These are phyloP conservation scores for Astreopora myriophthalma DNA, from an alignment of 64 coral and sea anemone genomes.

Conservation along the genomic window DNA sequence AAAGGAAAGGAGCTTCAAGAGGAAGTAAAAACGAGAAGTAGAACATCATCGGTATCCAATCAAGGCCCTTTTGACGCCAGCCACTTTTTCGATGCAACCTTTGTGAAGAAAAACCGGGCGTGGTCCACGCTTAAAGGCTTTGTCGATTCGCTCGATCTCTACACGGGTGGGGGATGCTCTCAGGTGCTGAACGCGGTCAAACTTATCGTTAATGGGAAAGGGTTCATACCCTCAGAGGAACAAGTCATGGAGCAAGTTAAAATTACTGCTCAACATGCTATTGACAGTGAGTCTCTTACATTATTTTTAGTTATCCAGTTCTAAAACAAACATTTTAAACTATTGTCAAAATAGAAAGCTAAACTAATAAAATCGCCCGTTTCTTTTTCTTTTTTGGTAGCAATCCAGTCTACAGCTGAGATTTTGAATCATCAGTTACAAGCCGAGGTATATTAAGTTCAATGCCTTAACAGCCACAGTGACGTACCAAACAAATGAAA, in stretches of 20 bases:
- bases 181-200: not conserved
- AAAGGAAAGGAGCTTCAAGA: not conserved
- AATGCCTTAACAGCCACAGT: too few species aligned
- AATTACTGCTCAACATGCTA: conserved; percentile 29
- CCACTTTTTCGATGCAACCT: not conserved
- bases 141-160: not conserved
- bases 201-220: not conserved
- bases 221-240: not conserved
- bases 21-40: too few species aligned
- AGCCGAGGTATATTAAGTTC: not conserved
- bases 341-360: not conserved
- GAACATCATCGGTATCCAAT: not conserved
- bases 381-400: not conserved
- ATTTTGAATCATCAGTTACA: not conserved
- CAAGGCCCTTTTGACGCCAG: not conserved
- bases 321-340: not conserved
- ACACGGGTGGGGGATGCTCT: not conserved
- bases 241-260: conserved; percentile 13
- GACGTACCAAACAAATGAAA: too few species aligned
- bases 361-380: not conserved
- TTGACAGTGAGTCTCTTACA: conserved; percentile 37
- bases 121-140: not conserved
- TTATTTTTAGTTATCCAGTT: not conserved
- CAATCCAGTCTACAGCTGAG: not conserved
- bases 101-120: not conserved